A percentile compares a stretch with the other conserved stretches of the same genome.
Conservation (phyloP, 2,888 invertebrate genomes). For the Coecobrya sp. region DNA sequence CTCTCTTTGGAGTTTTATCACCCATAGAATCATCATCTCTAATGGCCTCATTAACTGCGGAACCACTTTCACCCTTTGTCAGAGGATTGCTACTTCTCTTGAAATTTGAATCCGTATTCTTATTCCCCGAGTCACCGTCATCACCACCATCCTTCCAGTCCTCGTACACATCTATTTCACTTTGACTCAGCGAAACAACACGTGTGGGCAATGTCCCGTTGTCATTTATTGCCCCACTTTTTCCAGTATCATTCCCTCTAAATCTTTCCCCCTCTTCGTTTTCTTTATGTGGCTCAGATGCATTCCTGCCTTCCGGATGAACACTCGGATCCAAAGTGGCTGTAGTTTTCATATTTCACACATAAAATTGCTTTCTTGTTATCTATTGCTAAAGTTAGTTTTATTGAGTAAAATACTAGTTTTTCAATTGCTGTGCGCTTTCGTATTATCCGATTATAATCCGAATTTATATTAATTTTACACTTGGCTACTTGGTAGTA, state of each 20-base stretch:
- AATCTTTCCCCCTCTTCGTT: constrained; percentile 1
- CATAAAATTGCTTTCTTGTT: constrained; percentile 59
- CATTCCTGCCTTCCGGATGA: background rate
- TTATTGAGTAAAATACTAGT: background rate
- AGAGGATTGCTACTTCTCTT: constrained; percentile 65
- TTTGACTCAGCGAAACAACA: constrained; percentile 64
- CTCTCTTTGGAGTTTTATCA: constrained; percentile 78
- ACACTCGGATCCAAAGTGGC: constrained; percentile 50
- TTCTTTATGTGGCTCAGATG: background rate
- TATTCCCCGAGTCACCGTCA: constrained; percentile 42
- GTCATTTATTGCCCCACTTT: constrained; percentile 77
- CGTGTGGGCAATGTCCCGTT: constrained; percentile 77
- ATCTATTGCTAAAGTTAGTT: constrained; percentile 25
- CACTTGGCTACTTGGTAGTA: background rate
- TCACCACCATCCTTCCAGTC: constrained; percentile 48
- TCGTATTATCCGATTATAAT: background rate
- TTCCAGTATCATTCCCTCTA: constrained; percentile 24
- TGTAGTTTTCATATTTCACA: constrained; percentile 74
- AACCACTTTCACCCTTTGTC: constrained; percentile 79
- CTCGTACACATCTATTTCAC: constrained; percentile 31
- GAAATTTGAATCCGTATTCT: constrained; percentile 66
- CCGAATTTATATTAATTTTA: background rate
- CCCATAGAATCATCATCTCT: constrained; percentile 80
- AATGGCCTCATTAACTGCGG: constrained; percentile 81
- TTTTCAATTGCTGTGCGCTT: background rate